These are phyloP conservation scores for Oostethus manadensis DNA, from an alignment of 2,113 vertebrate species.

Conservation along the genomic window DNA sequence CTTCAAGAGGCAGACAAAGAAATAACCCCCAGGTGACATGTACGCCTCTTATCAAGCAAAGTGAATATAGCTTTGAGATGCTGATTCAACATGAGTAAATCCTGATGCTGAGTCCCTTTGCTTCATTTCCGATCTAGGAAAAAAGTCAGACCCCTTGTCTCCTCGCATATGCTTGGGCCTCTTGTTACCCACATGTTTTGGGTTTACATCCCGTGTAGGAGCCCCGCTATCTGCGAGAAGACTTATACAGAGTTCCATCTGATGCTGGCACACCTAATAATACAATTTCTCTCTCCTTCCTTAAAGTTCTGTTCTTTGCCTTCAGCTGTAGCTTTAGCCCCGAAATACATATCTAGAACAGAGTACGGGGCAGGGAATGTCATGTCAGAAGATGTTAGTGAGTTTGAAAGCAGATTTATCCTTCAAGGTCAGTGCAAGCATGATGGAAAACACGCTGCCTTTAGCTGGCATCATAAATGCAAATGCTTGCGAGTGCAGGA, in stretches of 20 bases:
- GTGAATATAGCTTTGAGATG: slow-evolving; percentile 8
- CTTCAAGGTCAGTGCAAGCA: slow-evolving; percentile 55
- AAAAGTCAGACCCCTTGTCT: slow-evolving; percentile 35
- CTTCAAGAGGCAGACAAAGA: not conserved
- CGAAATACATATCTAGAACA: slow-evolving; percentile 63
- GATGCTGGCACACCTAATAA: slow-evolving; percentile 49
- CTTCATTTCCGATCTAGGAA: slow-evolving; percentile 52
- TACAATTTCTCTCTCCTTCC: slow-evolving; percentile 37
- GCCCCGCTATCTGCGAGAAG: slow-evolving; percentile 24
- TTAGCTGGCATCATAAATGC: slow-evolving; percentile 43
- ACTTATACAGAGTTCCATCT: slow-evolving; percentile 43
- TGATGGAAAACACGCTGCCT: slow-evolving; percentile 50
- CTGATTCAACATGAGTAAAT: slow-evolving; percentile 43
- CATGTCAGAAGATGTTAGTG: slow-evolving; percentile 67
- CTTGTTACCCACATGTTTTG: slow-evolving; percentile 61
- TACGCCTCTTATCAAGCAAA: slow-evolving; percentile 25
- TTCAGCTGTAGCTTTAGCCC: slow-evolving; percentile 46
- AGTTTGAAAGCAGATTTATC: slow-evolving; percentile 72
- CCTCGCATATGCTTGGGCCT: slow-evolving; percentile 42
- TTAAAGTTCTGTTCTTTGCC: slow-evolving; percentile 43
- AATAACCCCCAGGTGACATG: slow-evolving; percentile 30
- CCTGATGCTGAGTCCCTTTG: slow-evolving; percentile 44
- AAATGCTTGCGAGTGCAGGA: slow-evolving; percentile 33
- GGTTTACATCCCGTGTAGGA: slow-evolving; percentile 47
- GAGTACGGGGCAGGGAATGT: slow-evolving; percentile 62